phyloP scores from a whole-genome alignment of 2,113 vertebrate genomes.

The Excalfactoria chinensis region DNA sequence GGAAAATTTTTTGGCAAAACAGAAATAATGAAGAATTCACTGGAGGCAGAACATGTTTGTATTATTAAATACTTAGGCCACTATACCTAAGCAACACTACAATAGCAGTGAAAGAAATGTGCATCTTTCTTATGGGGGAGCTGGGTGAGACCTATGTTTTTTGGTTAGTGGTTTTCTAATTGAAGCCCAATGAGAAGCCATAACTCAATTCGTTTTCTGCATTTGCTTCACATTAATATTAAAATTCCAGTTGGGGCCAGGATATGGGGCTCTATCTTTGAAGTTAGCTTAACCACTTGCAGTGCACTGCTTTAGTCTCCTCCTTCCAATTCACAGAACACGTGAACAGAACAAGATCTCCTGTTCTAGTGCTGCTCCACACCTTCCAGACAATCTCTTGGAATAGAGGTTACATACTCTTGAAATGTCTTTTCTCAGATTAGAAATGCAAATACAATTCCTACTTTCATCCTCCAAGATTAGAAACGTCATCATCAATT shows the following conservation, averaged over 20 bases:
- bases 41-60: neutral
- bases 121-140: neutral
- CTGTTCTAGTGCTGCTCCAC: neutral
- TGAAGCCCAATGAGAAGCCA: neutral
- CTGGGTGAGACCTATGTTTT: neutral
- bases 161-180: neutral
- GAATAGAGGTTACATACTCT: neutral
- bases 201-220: neutral
- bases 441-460: constrained; percentile 9
- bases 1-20: neutral
- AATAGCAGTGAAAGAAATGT: neutral
- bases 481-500: neutral
- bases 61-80: neutral
- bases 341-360: neutral
- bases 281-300: neutral
- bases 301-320: neutral
- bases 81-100: neutral
- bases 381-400: neutral
- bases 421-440: neutral
- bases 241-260: neutral
- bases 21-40: neutral
- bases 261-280: neutral
- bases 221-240: neutral
- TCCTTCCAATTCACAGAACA: neutral
- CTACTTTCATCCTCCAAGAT: neutral